Evolutionary conservation across 2,797 vertebrate genomes (phyloP).

Genomic region (Chrysocyon brachyurus): DNA sequence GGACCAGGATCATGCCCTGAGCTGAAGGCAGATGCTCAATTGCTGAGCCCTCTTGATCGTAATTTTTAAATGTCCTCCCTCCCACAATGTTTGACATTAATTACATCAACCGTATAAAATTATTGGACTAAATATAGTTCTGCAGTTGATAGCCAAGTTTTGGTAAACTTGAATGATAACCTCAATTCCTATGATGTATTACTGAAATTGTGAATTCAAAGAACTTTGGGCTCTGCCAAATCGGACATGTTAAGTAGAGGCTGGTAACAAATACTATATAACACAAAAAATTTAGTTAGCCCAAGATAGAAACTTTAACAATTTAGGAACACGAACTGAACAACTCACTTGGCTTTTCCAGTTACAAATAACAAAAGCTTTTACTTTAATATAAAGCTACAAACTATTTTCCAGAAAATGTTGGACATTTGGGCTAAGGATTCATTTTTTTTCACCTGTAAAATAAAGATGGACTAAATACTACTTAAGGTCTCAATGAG

Average conservation of each 20-base stretch:
- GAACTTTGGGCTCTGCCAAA: constrained; percentile 71
- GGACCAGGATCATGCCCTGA: too few relatives aligned
- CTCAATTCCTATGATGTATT: constrained; percentile 72
- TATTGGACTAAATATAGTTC: constrained; percentile 54
- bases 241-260: constrained; percentile 40
- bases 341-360: background rate
- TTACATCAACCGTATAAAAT: constrained; percentile 49
- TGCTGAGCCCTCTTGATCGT: constrained; percentile 49
- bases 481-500: background rate
- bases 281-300: constrained; percentile 65
- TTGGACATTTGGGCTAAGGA: background rate
- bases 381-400: constrained; percentile 47
- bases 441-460: constrained; percentile 46
- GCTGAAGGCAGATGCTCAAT: too few relatives aligned
- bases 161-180: constrained; percentile 73
- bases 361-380: constrained; percentile 28
- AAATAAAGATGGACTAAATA: constrained; percentile 34
- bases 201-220: constrained; percentile 73
- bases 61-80: constrained; percentile 56
- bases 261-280: constrained; percentile 73
- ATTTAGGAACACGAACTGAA: background rate
- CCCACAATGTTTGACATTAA: constrained; percentile 54
- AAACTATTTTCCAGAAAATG: constrained; percentile 55
- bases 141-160: background rate
- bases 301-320: constrained; percentile 21